phyloP scores from a whole-genome alignment of 1,140 invertebrate species.

The Polypedilum vanderplanki region DNA sequence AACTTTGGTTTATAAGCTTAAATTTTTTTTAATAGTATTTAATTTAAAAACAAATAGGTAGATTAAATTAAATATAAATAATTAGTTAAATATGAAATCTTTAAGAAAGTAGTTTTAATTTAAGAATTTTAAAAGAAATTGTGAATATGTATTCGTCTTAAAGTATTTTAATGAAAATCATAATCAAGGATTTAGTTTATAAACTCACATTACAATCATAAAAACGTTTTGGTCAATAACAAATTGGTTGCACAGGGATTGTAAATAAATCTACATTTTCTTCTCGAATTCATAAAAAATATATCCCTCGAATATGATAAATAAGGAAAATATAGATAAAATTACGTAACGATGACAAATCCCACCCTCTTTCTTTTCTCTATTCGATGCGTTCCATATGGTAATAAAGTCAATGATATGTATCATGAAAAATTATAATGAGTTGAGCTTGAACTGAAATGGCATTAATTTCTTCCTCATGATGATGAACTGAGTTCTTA shows the following conservation, averaged over 20 bases:
- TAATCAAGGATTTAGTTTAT: no score
- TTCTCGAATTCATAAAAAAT: neutral
- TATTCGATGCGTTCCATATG: neutral
- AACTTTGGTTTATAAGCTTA: no score
- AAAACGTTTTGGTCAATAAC: neutral
- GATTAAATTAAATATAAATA: no score
- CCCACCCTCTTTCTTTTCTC: neutral
- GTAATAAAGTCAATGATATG: neutral
- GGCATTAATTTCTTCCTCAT: neutral
- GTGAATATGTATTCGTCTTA: no score
- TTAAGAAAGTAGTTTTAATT: no score
- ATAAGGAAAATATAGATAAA: neutral
- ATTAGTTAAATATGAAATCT: no score
- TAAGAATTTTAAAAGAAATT: no score
- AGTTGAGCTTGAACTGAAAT: neutral
- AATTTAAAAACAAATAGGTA: no score
- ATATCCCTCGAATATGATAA: neutral
- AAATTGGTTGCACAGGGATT: constrained; percentile 23
- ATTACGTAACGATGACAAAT: neutral
- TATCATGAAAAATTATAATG: neutral
- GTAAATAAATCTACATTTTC: constrained; percentile 12
- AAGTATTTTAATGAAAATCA: no score
- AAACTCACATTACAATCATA: no score
- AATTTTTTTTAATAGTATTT: no score
- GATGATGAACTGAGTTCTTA: constrained; percentile 5